These are phyloP conservation scores for Alethe castanea DNA, from an alignment of 2,113 vertebrate species.

Conservation along the genomic window DNA sequence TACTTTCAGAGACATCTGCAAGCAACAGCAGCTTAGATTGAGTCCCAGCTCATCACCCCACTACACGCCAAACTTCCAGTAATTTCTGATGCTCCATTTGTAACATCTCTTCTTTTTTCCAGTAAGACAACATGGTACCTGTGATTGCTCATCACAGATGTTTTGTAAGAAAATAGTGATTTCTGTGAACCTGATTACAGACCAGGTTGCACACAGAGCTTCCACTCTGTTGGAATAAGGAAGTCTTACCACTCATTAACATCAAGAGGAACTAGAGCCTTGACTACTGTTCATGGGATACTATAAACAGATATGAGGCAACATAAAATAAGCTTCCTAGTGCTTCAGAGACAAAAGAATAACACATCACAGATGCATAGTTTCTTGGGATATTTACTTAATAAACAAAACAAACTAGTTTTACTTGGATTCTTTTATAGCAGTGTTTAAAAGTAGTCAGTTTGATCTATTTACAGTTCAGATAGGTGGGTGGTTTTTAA, in stretches of 20 bases:
- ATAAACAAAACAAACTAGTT: slow-evolving; percentile 20
- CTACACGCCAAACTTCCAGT: neutral
- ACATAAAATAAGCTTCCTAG: neutral
- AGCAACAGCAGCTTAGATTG: neutral
- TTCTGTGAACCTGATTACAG: neutral
- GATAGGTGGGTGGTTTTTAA: neutral
- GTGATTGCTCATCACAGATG: neutral
- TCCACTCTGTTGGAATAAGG: neutral
- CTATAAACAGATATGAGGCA: neutral
- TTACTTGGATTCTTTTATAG: neutral
- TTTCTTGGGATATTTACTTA: slow-evolving; percentile 13
- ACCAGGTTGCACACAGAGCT: neutral
- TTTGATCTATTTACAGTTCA: neutral
- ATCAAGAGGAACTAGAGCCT: neutral
- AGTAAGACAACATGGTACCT: neutral
- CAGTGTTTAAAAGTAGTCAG: neutral
- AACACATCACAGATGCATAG: neutral
- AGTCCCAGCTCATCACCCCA: neutral
- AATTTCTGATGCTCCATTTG: neutral
- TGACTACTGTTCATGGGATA: neutral
- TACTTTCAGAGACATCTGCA: neutral
- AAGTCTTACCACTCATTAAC: neutral
- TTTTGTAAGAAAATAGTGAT: neutral
- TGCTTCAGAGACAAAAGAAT: neutral
- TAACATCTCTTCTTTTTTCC: neutral